Conservation (phyloP, 2,888 invertebrate species). For the Gastracanthus pulcherrimus region DNA sequence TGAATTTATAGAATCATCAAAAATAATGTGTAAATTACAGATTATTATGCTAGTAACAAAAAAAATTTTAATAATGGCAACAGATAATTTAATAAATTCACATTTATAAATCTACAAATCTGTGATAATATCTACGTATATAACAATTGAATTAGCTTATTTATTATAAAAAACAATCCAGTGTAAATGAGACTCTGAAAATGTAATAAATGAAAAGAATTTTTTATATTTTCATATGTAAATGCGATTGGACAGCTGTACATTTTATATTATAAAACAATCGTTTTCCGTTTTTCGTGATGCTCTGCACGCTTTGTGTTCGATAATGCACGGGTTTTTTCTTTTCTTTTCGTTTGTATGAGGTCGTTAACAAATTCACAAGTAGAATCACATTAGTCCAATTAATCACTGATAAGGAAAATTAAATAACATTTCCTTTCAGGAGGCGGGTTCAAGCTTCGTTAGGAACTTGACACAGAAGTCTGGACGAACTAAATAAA, state of each 20-base stretch:
- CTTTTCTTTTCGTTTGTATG: constrained; percentile 21
- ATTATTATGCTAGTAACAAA: no score
- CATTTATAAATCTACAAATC: neutral
- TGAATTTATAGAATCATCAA: no score
- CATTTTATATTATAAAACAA: constrained; percentile 54
- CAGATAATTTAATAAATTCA: no score
- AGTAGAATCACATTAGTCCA: constrained; percentile 49
- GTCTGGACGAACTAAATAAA: constrained; percentile 50
- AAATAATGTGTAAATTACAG: no score
- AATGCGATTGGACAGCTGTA: constrained; percentile 50
- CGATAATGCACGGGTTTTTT: constrained; percentile 27
- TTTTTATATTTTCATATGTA: constrained; percentile 49
- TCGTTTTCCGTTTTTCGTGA: constrained; percentile 33
- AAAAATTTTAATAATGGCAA: no score
- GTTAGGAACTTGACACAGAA: constrained; percentile 60
- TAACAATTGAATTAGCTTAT: constrained; percentile 10
- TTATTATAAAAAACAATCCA: neutral
- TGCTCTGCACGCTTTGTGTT: constrained; percentile 1
- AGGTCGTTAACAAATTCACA: constrained; percentile 34
- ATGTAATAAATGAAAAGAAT: constrained; percentile 36
- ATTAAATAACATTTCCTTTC: constrained; percentile 48
- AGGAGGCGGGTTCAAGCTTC: constrained; percentile 44
- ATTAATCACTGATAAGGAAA: constrained; percentile 43
- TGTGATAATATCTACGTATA: neutral
- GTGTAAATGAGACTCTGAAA: neutral